Conservation (phyloP, 2,113 vertebrate species). For the Poeciliopsis retropinna region DNA sequence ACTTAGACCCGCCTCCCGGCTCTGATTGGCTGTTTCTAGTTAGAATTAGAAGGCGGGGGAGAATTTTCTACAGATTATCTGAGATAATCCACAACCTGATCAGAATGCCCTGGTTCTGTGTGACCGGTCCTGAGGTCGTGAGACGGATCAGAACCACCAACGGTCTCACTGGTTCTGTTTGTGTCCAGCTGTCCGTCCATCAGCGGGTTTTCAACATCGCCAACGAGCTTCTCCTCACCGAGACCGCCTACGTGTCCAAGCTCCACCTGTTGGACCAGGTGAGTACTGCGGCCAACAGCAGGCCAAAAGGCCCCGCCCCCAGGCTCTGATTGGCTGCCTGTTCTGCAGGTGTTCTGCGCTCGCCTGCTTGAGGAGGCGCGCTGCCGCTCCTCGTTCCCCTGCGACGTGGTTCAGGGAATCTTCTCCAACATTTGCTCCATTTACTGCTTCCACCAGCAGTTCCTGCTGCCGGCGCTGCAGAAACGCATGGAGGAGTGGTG, state of each 20-base stretch:
- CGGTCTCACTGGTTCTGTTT: not conserved
- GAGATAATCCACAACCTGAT: no score
- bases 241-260: conserved; percentile 89
- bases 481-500: conserved; percentile 95
- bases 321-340: not conserved
- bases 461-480: conserved; percentile 90
- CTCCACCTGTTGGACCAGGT: conserved; percentile 90
- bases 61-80: no score
- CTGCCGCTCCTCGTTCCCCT: conserved; percentile 85
- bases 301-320: not conserved
- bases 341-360: conserved; percentile 86
- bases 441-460: conserved; percentile 93
- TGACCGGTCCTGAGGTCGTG: no score
- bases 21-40: no score
- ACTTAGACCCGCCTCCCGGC: no score
- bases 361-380: conserved; percentile 89
- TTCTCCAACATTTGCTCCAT: conserved; percentile 96
- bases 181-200: conserved; percentile 82
- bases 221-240: conserved; percentile 90
- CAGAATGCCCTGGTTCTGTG: no score
- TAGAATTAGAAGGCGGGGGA: no score
- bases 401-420: conserved; percentile 89
- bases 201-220: conserved; percentile 93
- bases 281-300: not conserved
- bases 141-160: no score